These are phyloP conservation scores for Cataglyphis altisquamis DNA, from an alignment of 2,888 invertebrate species.

Conservation along the genomic window DNA sequence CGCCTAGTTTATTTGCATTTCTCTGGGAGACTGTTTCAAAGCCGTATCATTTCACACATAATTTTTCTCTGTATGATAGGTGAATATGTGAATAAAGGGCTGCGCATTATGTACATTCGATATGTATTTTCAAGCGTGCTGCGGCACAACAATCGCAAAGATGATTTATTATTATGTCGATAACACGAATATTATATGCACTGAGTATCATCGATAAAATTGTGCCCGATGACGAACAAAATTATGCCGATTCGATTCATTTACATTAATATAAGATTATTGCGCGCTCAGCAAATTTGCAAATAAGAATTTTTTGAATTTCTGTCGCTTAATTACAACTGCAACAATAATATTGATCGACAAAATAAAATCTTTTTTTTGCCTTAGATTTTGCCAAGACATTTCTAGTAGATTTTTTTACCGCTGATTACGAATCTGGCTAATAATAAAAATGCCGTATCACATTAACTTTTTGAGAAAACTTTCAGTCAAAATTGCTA, in stretches of 20 bases:
- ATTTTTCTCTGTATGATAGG: conserved; percentile 18
- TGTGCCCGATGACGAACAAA: neutral
- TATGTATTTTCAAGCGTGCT: conserved; percentile 11
- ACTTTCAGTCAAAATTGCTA: too few relatives aligned
- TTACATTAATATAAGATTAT: neutral
- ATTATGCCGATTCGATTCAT: neutral
- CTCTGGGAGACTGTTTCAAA: conserved; percentile 20
- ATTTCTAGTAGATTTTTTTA: too few relatives aligned
- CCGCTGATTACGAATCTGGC: too few relatives aligned
- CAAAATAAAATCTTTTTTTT: too few relatives aligned
- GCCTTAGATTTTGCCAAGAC: too few relatives aligned
- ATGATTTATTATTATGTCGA: conserved; percentile 24
- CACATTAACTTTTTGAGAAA: too few relatives aligned
- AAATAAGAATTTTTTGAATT: neutral
- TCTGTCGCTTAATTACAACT: neutral
- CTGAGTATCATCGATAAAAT: neutral
- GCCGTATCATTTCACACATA: conserved; percentile 24
- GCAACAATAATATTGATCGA: neutral
- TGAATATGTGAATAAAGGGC: conserved; percentile 32
- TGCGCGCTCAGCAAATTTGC: neutral
- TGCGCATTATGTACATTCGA: conserved; percentile 25
- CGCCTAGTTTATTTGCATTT: conserved; percentile 20
- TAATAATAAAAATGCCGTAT: too few relatives aligned
- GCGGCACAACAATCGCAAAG: conserved; percentile 9
- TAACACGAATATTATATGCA: conserved; percentile 13